Percentiles rank a stretch among this genome's conserved stretches.
Evolutionary conservation across 2,113 vertebrate genomes (phyloP).

Genomic region (Melanocharis versteri): DNA sequence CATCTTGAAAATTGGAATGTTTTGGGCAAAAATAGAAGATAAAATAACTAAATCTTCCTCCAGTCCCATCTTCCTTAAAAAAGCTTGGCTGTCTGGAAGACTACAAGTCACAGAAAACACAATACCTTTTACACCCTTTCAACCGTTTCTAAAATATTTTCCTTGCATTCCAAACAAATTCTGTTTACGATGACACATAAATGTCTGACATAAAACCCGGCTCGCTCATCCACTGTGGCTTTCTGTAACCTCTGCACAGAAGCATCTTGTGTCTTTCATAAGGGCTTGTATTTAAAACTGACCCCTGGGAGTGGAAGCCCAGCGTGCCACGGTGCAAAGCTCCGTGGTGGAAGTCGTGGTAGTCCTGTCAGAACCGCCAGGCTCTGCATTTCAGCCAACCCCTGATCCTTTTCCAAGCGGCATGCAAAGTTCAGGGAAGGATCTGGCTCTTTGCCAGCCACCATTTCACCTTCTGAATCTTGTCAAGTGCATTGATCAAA

Average conservation of each 20-base stretch:
- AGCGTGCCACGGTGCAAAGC: neutral
- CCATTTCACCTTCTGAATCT: neutral
- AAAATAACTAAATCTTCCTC: neutral
- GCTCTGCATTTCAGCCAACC: neutral
- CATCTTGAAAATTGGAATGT: neutral
- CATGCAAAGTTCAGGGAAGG: neutral
- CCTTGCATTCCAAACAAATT: neutral
- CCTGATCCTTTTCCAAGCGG: neutral
- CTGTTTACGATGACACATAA: neutral
- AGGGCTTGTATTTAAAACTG: neutral
- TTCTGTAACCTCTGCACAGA: neutral
- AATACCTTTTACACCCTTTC: neutral
- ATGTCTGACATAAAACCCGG: neutral
- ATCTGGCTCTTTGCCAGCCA: neutral
- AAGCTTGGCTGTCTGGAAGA: neutral
- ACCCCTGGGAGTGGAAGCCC: neutral
- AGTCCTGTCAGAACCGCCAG: neutral
- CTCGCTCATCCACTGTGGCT: neutral
- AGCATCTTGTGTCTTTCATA: accelerated
- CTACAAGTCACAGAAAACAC: neutral
- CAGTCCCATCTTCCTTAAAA: neutral
- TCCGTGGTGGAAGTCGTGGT: neutral
- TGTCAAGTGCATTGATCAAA: neutral
- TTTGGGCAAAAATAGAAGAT: neutral
- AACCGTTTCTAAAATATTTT: neutral